Percentiles rank a stretch among this genome's conserved stretches.
Evolutionary conservation across 1,140 invertebrate genomes (phyloP).

Genomic region (Rhyacophila brunnea): DNA sequence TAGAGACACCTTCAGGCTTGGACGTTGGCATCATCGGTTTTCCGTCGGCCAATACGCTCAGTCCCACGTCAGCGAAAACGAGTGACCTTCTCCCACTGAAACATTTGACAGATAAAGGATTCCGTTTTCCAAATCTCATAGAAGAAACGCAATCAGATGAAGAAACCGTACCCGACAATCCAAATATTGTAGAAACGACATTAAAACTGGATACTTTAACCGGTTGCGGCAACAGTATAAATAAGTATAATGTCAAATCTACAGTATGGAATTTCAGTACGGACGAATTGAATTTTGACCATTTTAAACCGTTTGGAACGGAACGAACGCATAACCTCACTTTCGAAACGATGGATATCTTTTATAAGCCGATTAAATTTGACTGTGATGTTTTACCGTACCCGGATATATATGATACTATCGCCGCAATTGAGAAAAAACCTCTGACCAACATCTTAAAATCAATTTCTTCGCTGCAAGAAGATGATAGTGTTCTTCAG

Average conservation of each 20-base stretch:
- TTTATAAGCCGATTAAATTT: slow-evolving; percentile 28
- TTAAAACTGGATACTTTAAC: slow-evolving; percentile 4
- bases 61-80: slow-evolving; percentile 15
- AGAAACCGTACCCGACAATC: slow-evolving; percentile 26
- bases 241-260: slow-evolving; percentile 19
- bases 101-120: slow-evolving; percentile 41
- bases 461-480: slow-evolving; percentile 37
- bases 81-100: not conserved
- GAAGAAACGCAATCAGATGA: slow-evolving; percentile 41
- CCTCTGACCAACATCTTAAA: slow-evolving; percentile 48
- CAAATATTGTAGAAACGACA: not conserved
- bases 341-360: slow-evolving; percentile 15
- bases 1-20: slow-evolving; percentile 48
- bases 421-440: slow-evolving; percentile 46
- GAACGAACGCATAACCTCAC: slow-evolving; percentile 34
- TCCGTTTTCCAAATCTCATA: slow-evolving; percentile 46
- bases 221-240: slow-evolving; percentile 2
- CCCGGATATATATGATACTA: slow-evolving; percentile 44
- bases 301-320: slow-evolving; percentile 51
- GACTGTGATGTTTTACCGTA: slow-evolving; percentile 41
- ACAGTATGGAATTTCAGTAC: slow-evolving; percentile 45
- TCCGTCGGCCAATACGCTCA: slow-evolving; percentile 24
- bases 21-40: slow-evolving; percentile 23
- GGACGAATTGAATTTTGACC: slow-evolving; percentile 45
- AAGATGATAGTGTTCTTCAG: slow-evolving; percentile 37